phyloP scores from a whole-genome alignment of 2,113 vertebrate species.

The Passerina amoena region DNA sequence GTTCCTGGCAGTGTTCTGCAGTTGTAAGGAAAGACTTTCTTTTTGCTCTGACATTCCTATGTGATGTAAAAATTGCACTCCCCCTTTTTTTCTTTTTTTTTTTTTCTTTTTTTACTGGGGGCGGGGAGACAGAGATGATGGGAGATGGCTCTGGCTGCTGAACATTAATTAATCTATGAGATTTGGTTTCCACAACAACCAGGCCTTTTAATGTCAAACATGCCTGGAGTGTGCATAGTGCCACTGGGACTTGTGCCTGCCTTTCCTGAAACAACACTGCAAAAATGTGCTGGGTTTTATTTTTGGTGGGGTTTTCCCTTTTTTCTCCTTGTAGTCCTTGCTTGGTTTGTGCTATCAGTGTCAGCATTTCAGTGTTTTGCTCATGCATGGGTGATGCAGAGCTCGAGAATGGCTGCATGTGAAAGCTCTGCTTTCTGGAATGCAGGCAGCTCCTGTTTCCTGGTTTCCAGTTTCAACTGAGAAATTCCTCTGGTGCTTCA shows the following conservation, averaged over 20 bases:
- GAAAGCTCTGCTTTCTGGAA: not conserved
- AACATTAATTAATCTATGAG: conserved; percentile 39
- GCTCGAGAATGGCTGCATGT: not conserved
- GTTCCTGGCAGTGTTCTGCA: not conserved
- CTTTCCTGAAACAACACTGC: not conserved
- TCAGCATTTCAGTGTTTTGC: not conserved
- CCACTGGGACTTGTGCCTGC: conserved; percentile 34
- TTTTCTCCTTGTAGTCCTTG: not conserved
- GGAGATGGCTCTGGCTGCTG: conserved; percentile 36
- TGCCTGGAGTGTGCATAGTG: conserved; percentile 20
- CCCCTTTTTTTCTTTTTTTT: rapidly evolving
- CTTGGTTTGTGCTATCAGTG: not conserved
- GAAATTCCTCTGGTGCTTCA: conserved; percentile 15
- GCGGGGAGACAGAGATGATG: not conserved
- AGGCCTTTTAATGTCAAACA: conserved; percentile 63
- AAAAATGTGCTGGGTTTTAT: not conserved
- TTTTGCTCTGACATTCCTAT: not conserved
- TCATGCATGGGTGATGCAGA: not conserved
- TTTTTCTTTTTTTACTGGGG: not conserved
- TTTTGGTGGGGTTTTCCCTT: not conserved
- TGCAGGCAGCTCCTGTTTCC: not conserved
- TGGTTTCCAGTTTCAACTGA: not conserved
- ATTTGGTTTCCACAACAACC: conserved; percentile 60
- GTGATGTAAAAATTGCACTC: not conserved
- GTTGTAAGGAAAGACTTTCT: not conserved